Percentiles rank a stretch among this genome's conserved stretches.
Evolutionary conservation across 2,797 vertebrate genomes (phyloP).

Genomic region (Eutrigla gurnardus): DNA sequence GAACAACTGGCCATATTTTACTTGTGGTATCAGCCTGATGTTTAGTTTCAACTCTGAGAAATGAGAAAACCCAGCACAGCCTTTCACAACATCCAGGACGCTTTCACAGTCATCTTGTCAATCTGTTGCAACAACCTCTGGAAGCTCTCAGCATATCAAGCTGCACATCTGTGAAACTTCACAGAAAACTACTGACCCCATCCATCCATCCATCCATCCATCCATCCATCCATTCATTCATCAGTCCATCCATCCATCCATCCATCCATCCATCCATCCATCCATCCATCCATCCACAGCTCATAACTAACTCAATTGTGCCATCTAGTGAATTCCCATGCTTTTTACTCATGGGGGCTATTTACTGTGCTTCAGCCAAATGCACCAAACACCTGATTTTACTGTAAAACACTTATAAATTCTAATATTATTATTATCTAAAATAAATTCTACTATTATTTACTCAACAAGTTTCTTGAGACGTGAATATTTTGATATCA

Average conservation of each 20-base stretch:
- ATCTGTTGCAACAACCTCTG: background rate
- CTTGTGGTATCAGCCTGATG: background rate
- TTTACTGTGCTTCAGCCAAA: background rate
- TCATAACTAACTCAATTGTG: slow-evolving; percentile 33
- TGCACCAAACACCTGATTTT: background rate
- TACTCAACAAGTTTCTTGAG: background rate
- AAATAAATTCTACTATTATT: background rate
- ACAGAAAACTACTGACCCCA: background rate
- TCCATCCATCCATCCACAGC: too few species aligned
- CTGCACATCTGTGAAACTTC: slow-evolving; percentile 18
- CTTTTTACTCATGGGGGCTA: too few species aligned
- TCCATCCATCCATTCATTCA: too few species aligned
- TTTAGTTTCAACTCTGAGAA: background rate
- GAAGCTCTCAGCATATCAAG: background rate
- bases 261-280: too few species aligned
- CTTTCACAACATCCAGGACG: slow-evolving; percentile 20
- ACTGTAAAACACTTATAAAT: background rate
- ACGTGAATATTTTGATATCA: background rate
- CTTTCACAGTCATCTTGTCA: slow-evolving; percentile 8
- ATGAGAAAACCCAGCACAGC: slow-evolving; percentile 5
- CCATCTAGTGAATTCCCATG: slow-evolving; percentile 47
- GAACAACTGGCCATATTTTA: background rate
- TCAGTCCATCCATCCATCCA: too few species aligned
- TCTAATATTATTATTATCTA: background rate
- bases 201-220: background rate